Base-by-base conservation (phyloP, 2,797 vertebrate genomes). In the Onychomys arenicola region DNA sequence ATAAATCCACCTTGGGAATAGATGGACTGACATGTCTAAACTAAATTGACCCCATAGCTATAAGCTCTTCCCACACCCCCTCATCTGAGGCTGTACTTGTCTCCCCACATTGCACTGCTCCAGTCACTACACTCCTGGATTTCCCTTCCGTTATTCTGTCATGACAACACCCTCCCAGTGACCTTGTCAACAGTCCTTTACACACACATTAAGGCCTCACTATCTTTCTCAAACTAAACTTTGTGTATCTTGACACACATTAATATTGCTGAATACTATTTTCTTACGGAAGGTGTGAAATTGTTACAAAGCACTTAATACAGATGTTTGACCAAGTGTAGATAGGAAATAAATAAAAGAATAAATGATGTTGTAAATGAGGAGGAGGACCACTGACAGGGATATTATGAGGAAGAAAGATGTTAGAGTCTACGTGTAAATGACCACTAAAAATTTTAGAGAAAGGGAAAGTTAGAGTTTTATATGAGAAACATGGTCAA, bases 291-390 rank as follows among this genome's bases (percentile, higher is more conserved):
- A 78, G 46, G 49, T 90, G 4, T 84, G 55, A 55, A 90, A 85
- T 90, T 69, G 86, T 83, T 71, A 69, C 4, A 17, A n/a, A 77
- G 29, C 65, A 85, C 7, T 90, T 84, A 81, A 76, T 34, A 46
- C 32, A 71, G 49, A 43, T 71, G 88, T 85, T 84, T 92, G 46
- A 69, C 67, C n/a, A 80, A 46, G 49, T 80, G 43, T 57, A 75
- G 34, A 76, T 49, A 75, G 29, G 52, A 96, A 93, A 59, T 92
- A 86, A 90, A 46, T 95, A 11, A 80, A 82, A 87, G 34, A 91
- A 76, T 93, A 90, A 71, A 65, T 23, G 34, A n/a, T 40, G 8
- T 40, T 71, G 34, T 49, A 93, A 73, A 78, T 65, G 14, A 81
- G 88, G 92, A 78, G 29, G 23, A 88, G 61, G 73, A 61, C 25